These are phyloP conservation scores for Nesometra sesokonis DNA, from an alignment of 35 echinoderm and acorn worm genomes.

Conservation along the genomic window DNA sequence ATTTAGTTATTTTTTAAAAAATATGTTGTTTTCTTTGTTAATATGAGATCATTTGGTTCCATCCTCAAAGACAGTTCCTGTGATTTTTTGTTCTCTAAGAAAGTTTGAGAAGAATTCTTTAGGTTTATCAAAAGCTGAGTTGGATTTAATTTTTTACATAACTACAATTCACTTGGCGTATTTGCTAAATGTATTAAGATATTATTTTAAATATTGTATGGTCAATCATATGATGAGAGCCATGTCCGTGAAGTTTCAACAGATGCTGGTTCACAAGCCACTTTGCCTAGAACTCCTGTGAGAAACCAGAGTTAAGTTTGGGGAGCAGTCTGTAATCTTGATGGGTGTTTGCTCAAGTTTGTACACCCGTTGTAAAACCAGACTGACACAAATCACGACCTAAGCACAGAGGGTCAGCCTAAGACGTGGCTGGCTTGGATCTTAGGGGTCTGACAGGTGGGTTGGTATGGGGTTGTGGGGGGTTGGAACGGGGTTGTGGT, in stretches of 20 bases:
- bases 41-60: too few species aligned
- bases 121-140: too few species aligned
- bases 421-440: not conserved
- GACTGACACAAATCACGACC: slow-evolving; percentile 39
- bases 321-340: slow-evolving; percentile 99
- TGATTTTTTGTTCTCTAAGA: too few species aligned
- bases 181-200: too few species aligned
- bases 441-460: not conserved
- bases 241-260: not conserved
- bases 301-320: slow-evolving; percentile 41
- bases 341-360: slow-evolving; percentile 44
- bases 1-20: too few species aligned
- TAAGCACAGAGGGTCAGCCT: not conserved
- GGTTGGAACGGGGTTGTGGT: not conserved
- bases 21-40: too few species aligned
- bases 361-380: slow-evolving; percentile 62
- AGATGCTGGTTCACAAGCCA: not conserved
- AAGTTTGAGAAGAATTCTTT: too few species aligned
- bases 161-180: too few species aligned
- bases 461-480: not conserved
- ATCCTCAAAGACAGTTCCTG: too few species aligned
- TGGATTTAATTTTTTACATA: too few species aligned
- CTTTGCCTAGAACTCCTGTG: slow-evolving; percentile 49
- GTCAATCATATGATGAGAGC: not conserved
- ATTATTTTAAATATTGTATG: too few species aligned